Conservation (phyloP, 1,140 invertebrate species). For the Brachionus koreanus region DNA sequence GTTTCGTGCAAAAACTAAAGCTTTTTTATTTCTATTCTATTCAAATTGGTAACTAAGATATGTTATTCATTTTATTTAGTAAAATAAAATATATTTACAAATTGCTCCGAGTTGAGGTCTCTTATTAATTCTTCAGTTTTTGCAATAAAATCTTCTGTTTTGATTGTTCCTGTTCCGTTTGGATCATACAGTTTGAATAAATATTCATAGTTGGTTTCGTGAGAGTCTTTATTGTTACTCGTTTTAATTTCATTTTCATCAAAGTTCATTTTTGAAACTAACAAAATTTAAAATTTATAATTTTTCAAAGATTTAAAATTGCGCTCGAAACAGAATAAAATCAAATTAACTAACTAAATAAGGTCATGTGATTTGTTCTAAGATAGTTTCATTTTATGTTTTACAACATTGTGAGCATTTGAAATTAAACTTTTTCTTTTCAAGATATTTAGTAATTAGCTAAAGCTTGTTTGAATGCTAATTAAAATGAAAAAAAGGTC, state of each 20-base stretch:
- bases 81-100: background rate
- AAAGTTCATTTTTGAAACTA: background rate
- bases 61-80: background rate
- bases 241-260: background rate
- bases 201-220: background rate
- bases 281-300: conserved; percentile 7
- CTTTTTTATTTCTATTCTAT: background rate
- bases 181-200: conserved; percentile 8
- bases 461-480: background rate
- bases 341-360: conserved; percentile 22
- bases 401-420: background rate
- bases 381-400: background rate
- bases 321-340: background rate
- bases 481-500: conserved; percentile 4
- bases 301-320: background rate
- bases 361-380: conserved; percentile 23
- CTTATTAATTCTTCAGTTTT: background rate
- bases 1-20: background rate
- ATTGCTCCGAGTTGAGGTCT: background rate
- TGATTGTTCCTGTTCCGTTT: background rate
- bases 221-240: background rate
- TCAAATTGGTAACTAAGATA: background rate
- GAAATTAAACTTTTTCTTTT: conserved; percentile 4
- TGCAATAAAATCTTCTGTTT: background rate
- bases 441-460: background rate